phyloP scores from a whole-genome alignment of 2,888 invertebrate genomes.

The Cheilosia variabilis region DNA sequence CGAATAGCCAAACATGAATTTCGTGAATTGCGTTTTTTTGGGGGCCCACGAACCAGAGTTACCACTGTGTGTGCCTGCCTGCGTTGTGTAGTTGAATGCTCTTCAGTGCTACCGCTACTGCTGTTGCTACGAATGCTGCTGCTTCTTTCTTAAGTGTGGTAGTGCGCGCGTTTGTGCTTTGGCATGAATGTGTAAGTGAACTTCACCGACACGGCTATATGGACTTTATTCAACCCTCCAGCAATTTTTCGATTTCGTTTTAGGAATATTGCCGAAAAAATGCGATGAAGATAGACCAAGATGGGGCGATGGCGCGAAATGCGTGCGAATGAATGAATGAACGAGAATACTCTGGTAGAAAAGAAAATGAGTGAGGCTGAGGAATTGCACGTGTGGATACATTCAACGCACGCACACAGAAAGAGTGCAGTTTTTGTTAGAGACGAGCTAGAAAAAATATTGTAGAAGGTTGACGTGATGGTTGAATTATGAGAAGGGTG shows the following conservation, averaged over 20 bases:
- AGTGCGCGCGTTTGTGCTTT: conserved; percentile 46
- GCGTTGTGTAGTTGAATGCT: conserved; percentile 70
- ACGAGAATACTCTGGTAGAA: conserved; percentile 67
- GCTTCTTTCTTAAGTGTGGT: conserved; percentile 34
- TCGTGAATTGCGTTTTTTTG: conserved; percentile 83
- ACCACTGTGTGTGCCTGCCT: conserved; percentile 72
- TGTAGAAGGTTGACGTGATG: neutral
- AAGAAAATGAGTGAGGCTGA: conserved; percentile 55
- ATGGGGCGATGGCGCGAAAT: conserved; percentile 78
- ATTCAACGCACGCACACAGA: conserved; percentile 74
- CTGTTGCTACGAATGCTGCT: conserved; percentile 55
- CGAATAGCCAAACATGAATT: conserved; percentile 84
- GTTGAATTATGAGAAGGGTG: conserved; percentile 12
- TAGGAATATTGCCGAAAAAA: conserved; percentile 75
- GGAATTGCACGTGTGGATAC: conserved; percentile 69
- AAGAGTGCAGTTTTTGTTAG: conserved; percentile 72
- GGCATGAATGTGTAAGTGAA: conserved; percentile 30
- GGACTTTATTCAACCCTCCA: conserved; percentile 64
- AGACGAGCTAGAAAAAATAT: conserved; percentile 16
- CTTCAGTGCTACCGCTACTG: conserved; percentile 62
- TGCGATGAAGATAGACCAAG: conserved; percentile 78
- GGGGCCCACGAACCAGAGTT: conserved; percentile 79
- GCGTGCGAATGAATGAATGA: conserved; percentile 78
- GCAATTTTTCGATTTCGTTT: conserved; percentile 41
- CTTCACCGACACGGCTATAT: conserved; percentile 53